Evolutionary conservation across 2,113 vertebrate species (phyloP), one percentile per base, ranked within the genome.

Genomic region (Corythaixoides concolor): DNA sequence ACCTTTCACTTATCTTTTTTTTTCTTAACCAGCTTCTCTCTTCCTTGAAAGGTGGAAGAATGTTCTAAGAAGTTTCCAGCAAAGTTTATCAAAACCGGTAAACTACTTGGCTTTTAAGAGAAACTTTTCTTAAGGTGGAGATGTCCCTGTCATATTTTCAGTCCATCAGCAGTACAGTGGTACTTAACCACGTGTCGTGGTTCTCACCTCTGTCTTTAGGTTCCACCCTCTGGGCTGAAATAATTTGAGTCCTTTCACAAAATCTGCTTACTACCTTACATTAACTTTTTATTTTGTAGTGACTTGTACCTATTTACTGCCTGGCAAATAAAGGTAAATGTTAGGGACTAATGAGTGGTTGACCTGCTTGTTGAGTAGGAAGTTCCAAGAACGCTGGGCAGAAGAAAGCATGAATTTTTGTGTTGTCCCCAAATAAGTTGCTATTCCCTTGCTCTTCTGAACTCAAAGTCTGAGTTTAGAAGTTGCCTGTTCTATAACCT

Each of bases 171-270:
- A 83, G 24, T 30, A 41, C 6, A 15, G 32, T 20, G 5, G 62
- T 69, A 45, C 9, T 83, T 73, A 59, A 70, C 6, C 3, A 62
- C 4, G 4, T 0, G 3, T 9, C 2, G 1, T 52, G 9, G 6
- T 82, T 81, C n/a, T 89, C 17, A 33, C 5, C 7, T 7, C 26
- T 30, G 3, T 43, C 24, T 47, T 35, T 56, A n/a, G 19, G 6
- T 66, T 24, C 49, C 58, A 12, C 7, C 28, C 6, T 5, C 13
- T 47, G 23, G 4, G 9, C 21, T 1, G 3, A 75, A 75, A 41
- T 56, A 78, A 23, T 15, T 60, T 21, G 11, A 70, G 7, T 50
- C 27, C 9, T n/a, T 52, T 14, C n/a, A 35, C 27, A 72, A 92
- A 88, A 85, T 60, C 35, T 79, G 27, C 33, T 64, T 73, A 37